Conservation (phyloP, 2,797 vertebrate species). For the Aselliscus stoliczkanus region DNA sequence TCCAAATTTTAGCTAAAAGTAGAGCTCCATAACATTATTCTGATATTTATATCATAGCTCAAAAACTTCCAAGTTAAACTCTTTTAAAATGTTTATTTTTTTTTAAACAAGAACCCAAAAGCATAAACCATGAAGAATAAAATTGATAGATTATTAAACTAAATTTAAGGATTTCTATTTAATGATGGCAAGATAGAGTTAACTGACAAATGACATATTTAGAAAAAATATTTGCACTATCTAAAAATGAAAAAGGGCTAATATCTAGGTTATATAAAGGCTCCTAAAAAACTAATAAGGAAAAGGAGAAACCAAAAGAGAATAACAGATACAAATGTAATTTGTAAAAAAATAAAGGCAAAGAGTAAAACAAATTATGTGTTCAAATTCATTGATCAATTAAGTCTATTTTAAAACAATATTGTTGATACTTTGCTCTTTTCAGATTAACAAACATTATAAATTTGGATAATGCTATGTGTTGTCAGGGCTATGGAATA, state of each 20-base stretch:
- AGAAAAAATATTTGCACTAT: background rate
- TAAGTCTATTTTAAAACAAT: background rate
- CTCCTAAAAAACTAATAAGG: background rate
- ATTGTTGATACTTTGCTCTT: background rate
- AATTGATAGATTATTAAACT: background rate
- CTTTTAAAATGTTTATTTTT: background rate
- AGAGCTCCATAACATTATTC: background rate
- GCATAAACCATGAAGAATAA: background rate
- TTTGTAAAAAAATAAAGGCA: background rate
- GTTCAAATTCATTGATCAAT: background rate
- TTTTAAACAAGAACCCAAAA: background rate
- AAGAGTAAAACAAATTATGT: background rate
- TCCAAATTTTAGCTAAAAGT: background rate
- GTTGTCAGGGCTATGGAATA: background rate
- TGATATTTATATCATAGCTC: background rate
- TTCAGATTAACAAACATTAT: background rate
- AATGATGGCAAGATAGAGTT: background rate
- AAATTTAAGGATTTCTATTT: background rate
- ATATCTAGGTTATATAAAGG: background rate
- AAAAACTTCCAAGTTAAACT: background rate
- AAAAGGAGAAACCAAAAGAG: background rate
- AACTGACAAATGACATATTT: background rate
- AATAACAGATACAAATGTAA: background rate
- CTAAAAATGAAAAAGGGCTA: background rate
- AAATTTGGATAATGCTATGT: background rate